These are phyloP conservation scores for Pherbina coryleti DNA, from an alignment of 2,888 invertebrate species.

Conservation along the genomic window DNA sequence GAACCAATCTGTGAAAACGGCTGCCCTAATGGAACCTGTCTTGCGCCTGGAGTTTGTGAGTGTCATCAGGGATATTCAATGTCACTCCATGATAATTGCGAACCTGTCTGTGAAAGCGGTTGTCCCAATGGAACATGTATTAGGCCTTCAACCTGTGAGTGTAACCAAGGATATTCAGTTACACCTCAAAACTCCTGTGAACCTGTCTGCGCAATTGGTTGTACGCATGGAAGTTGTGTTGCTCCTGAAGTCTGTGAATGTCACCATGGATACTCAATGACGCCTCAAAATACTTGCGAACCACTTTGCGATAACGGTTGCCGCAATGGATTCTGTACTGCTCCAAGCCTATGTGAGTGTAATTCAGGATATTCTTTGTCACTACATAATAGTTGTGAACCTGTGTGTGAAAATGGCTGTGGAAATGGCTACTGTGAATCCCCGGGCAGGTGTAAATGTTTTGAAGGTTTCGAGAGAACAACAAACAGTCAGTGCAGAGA, in stretches of 20 bases:
- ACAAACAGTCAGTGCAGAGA: slow-evolving; percentile 43
- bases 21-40: slow-evolving; percentile 44
- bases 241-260: slow-evolving; percentile 79
- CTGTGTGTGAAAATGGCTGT: slow-evolving; percentile 49
- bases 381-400: slow-evolving; percentile 42
- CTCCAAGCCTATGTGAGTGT: slow-evolving; percentile 53
- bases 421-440: slow-evolving; percentile 60
- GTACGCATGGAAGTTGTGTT: slow-evolving; percentile 77
- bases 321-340: slow-evolving; percentile 58
- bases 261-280: slow-evolving; percentile 72
- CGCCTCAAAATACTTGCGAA: slow-evolving; percentile 47
- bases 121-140: slow-evolving; percentile 60
- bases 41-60: slow-evolving; percentile 76
- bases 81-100: slow-evolving; percentile 40
- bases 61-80: slow-evolving; percentile 75
- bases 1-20: slow-evolving; percentile 39
- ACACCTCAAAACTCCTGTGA: slow-evolving; percentile 8
- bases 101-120: slow-evolving; percentile 43
- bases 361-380: slow-evolving; percentile 46
- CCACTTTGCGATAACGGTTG: slow-evolving; percentile 46
- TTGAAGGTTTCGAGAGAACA: slow-evolving; percentile 33
- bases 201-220: slow-evolving; percentile 70
- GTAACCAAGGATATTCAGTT: slow-evolving; percentile 36
- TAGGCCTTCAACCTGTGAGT: slow-evolving; percentile 56
- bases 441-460: slow-evolving; percentile 57